A percentile compares a stretch with the other conserved stretches of the same genome.
Evolutionary conservation across 2,113 vertebrate genomes (phyloP).

Genomic region (Pipra filicauda): DNA sequence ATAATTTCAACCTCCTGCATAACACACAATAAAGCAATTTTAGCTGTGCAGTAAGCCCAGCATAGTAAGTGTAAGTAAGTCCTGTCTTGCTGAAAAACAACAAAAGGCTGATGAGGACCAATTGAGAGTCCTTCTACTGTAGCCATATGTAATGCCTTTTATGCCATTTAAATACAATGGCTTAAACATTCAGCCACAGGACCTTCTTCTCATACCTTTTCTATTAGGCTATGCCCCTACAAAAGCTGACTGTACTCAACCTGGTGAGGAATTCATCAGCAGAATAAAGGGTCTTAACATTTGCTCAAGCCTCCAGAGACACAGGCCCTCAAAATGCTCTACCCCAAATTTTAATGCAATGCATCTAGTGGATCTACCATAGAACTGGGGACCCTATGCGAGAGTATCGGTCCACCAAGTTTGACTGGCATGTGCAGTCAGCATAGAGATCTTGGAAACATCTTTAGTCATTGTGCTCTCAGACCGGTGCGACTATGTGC

Average conservation of each 20-base stretch:
- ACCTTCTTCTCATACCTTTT: background rate
- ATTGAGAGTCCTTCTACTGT: background rate
- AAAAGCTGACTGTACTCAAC: background rate
- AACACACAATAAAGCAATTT: background rate
- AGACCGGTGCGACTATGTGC: fast-evolving
- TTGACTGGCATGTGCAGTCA: background rate
- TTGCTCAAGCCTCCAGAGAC: background rate
- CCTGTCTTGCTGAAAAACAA: background rate
- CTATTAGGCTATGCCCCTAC: fast-evolving
- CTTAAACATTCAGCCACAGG: background rate
- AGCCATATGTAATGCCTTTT: background rate
- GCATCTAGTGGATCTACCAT: background rate
- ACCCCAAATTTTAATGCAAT: background rate
- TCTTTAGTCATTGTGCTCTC: background rate
- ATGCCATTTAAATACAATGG: background rate
- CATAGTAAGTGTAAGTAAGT: background rate
- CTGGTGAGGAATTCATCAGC: background rate
- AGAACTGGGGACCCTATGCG: background rate
- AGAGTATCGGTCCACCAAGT: background rate
- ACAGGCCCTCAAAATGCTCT: background rate
- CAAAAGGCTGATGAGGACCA: background rate
- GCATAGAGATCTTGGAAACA: background rate
- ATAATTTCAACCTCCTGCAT: background rate
- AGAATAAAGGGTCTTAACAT: background rate
- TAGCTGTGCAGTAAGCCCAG: background rate